Evolutionary conservation across 2,113 vertebrate genomes (phyloP).

Genomic region (Drymodes brunneopygia): DNA sequence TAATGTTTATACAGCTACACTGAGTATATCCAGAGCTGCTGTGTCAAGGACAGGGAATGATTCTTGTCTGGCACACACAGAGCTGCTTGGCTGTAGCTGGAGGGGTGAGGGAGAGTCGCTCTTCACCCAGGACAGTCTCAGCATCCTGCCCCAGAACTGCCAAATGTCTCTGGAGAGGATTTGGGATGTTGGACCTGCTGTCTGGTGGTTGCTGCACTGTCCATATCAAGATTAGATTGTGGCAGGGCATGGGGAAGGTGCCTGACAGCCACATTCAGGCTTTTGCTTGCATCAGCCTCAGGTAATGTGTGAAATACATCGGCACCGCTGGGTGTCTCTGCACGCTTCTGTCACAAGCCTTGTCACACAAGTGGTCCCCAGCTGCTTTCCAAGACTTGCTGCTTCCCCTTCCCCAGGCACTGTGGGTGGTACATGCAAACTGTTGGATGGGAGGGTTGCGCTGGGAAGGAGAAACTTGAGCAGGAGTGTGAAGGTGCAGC

Average conservation of each 20-base stretch:
- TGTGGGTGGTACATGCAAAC: neutral
- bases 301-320: neutral
- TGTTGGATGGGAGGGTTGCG: rapidly evolving
- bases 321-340: neutral
- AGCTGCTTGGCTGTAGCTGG: neutral
- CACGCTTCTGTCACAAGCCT: too few species aligned
- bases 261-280: neutral
- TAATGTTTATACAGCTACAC: neutral
- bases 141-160: neutral
- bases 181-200: neutral
- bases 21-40: conserved; percentile 20
- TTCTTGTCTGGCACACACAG: neutral
- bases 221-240: neutral
- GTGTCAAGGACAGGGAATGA: neutral
- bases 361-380: neutral
- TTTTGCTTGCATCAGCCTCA: neutral
- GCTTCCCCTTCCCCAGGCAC: neutral
- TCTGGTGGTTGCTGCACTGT: rapidly evolving
- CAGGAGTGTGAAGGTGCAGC: neutral
- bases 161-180: rapidly evolving
- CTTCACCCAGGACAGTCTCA: neutral
- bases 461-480: neutral
- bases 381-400: neutral
- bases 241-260: rapidly evolving
- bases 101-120: neutral